Evolutionary conservation across 2,888 invertebrate genomes (phyloP).

Genomic region (Thalpophila matura): DNA sequence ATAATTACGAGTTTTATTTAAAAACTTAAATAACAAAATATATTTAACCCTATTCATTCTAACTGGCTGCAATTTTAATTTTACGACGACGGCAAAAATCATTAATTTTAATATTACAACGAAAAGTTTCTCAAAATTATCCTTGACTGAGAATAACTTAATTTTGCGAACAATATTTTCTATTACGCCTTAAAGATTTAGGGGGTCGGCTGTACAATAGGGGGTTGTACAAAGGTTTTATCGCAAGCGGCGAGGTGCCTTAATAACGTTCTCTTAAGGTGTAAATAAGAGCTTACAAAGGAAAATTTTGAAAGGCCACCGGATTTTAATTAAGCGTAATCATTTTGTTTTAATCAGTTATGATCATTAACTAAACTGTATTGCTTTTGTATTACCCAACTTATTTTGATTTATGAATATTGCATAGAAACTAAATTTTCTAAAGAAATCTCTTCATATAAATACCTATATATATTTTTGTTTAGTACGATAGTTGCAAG

Average conservation of each 20-base stretch:
- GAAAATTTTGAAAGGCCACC: slow-evolving; percentile 63
- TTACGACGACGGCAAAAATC: slow-evolving; percentile 24
- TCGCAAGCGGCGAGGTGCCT: slow-evolving; percentile 56
- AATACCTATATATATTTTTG: no score
- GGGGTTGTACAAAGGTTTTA: slow-evolving; percentile 60
- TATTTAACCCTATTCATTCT: not conserved
- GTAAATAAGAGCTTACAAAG: slow-evolving; percentile 66
- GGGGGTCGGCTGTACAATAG: slow-evolving; percentile 61
- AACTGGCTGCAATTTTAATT: slow-evolving; percentile 30
- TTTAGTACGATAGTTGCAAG: no score
- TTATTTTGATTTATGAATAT: slow-evolving; percentile 38
- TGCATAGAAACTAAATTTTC: not conserved
- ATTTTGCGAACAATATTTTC: slow-evolving; percentile 68
- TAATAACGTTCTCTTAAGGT: slow-evolving; percentile 63
- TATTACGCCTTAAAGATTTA: slow-evolving; percentile 66
- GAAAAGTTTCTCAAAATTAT: slow-evolving; percentile 57
- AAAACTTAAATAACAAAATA: not conserved
- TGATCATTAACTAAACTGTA: slow-evolving; percentile 67
- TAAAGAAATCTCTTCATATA: not conserved
- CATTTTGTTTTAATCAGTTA: slow-evolving; percentile 67
- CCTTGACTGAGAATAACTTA: slow-evolving; percentile 57
- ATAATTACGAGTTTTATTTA: not conserved
- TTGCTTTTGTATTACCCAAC: slow-evolving; percentile 29
- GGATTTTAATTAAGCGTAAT: slow-evolving; percentile 65
- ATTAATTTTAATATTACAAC: slow-evolving; percentile 57